These are phyloP conservation scores for Mixornis gularis DNA, from an alignment of 2,113 vertebrate species.

Conservation along the genomic window DNA sequence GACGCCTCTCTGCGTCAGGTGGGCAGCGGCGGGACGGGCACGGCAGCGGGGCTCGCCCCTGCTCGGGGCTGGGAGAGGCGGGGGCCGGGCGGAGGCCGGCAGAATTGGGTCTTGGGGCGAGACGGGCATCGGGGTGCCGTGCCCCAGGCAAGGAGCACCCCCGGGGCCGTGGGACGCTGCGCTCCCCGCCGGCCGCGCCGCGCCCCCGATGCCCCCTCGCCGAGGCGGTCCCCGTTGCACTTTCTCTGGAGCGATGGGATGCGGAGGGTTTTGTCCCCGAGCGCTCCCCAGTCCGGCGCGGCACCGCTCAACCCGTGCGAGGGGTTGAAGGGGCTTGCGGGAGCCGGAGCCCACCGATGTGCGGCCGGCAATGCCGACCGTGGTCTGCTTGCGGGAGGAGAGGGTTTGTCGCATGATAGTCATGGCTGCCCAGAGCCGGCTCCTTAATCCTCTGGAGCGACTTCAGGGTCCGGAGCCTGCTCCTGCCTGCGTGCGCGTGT, in stretches of 20 bases:
- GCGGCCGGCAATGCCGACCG: background rate
- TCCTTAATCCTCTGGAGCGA: background rate
- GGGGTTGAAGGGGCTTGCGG: background rate
- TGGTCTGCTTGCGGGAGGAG: background rate
- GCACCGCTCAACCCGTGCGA: background rate
- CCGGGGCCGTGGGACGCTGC: background rate
- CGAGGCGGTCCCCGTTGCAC: background rate
- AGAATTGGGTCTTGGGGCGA: background rate
- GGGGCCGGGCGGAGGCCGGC: background rate
- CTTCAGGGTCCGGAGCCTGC: background rate
- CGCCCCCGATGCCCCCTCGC: background rate
- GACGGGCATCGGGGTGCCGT: background rate
- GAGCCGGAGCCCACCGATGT: background rate
- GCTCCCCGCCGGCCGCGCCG: background rate
- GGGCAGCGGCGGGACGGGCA: background rate
- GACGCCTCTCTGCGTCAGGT: slow-evolving; percentile 13
- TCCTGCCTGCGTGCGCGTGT: background rate
- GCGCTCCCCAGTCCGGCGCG: background rate
- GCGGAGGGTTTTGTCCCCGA: background rate
- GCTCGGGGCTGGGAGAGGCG: background rate
- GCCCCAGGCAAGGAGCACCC: background rate
- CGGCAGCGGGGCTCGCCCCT: background rate
- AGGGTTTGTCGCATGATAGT: slow-evolving; percentile 11
- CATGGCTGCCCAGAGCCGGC: slow-evolving; percentile 38
- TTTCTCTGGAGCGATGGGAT: background rate